Percentiles rank a stretch among this genome's conserved stretches.
Evolutionary conservation across 2,888 invertebrate species (phyloP).

Genomic region (Drosophila imparisetae): DNA sequence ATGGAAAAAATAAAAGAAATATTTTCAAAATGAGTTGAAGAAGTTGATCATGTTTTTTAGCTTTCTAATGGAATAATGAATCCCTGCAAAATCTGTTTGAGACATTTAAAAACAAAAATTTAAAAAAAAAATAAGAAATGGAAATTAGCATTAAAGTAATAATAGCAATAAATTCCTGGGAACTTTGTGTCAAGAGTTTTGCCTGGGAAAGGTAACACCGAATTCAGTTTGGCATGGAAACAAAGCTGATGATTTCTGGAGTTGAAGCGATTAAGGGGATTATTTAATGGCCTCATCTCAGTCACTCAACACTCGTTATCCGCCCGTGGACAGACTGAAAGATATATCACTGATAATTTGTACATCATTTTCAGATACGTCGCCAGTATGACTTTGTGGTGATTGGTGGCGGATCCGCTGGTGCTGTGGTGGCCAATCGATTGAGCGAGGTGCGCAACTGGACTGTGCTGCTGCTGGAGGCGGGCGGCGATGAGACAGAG

Average conservation of each 20-base stretch:
- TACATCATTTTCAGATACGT: constrained; percentile 86
- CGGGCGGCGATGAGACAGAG: constrained; percentile 95
- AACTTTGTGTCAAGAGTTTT: too few species aligned
- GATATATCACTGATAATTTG: background rate
- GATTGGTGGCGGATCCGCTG: constrained; percentile 95
- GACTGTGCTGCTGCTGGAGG: constrained; percentile 93
- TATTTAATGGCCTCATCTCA: too few species aligned
- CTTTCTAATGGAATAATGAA: background rate
- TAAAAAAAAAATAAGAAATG: background rate
- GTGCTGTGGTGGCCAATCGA: constrained; percentile 94
- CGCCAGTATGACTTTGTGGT: constrained; percentile 94
- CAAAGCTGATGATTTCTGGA: background rate
- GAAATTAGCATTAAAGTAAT: background rate
- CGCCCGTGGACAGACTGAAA: too few species aligned
- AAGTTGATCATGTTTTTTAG: background rate
- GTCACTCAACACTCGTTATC: too few species aligned
- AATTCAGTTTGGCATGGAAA: background rate
- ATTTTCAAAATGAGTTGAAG: background rate
- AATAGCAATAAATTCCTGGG: too few species aligned
- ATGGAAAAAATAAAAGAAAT: background rate
- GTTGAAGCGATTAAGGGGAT: background rate
- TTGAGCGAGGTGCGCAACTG: constrained; percentile 92
- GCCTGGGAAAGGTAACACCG: background rate
- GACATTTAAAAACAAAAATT: background rate
- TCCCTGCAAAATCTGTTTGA: background rate